Evolutionary conservation across 2,888 invertebrate genomes (phyloP), one percentile per base, ranked within the genome.

Genomic region (Harpagoxenus sublaevis): DNA sequence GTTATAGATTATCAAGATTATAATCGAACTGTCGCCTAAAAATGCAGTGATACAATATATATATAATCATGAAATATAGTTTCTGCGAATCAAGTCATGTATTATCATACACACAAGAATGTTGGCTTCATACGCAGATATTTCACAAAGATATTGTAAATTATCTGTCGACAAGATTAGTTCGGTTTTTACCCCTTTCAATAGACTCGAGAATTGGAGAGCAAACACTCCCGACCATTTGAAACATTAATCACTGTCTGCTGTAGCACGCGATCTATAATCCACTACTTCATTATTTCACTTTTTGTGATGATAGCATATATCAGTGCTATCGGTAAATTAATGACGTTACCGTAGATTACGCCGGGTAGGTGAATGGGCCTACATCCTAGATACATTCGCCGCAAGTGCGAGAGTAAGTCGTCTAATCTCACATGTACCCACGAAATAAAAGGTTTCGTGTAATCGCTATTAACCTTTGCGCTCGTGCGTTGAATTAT

Each of bases 201-300:
- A 39, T 28, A 5, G 31, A 3, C 23, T 28, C 31, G 4, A 18
- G 57, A 42, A 6, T 15, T 45, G 12, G 2, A 45, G 18, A 53
- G 28, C 45, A 65, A 87, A 83, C 83, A 86, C 70, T 60, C 63
- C 51, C 55, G 62, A 70, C 74, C 77, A 55, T 86, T 85, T 53
- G 48, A 35, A 31, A 84, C 73, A 88, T 87, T 87, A 89, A 87
- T 88, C 68, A 83, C 9, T 45, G 71, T 82, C 68, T 51, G 28
- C 12, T 35, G 31, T 23, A 81, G 55, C 45, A 60, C 63, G 84
- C 42, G 81, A 82, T 85, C 83, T 53, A 85, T 53, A 85, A 68
- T 89, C 63, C 18, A n/a, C 15, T 60, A 75, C 28, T 71, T 86
- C 77, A 81, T 88, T 89, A 87, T 74, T 84, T 75, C 70, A 77